These are phyloP conservation scores for Hiodon tergisus DNA, from an alignment of 2,113 vertebrate species.

Conservation along the genomic window DNA sequence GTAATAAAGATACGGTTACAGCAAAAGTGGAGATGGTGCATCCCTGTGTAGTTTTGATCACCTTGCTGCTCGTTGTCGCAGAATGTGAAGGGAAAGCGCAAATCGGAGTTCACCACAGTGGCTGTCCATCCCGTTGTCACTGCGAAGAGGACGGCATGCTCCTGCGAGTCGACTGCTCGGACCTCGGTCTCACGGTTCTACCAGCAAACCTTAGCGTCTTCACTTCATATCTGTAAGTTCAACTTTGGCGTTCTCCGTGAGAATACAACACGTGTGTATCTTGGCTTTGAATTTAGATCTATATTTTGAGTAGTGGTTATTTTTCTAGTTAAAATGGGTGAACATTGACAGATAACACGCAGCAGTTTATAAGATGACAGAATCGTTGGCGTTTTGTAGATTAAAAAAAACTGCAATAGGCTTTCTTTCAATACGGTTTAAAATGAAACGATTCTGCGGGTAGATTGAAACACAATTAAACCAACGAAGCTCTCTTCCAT, in stretches of 20 bases:
- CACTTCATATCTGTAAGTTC: slow-evolving; percentile 75
- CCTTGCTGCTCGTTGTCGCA: slow-evolving; percentile 16
- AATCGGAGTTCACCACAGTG: slow-evolving; percentile 28
- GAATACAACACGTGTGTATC: slow-evolving; percentile 21
- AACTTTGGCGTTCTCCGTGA: neutral
- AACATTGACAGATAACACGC: slow-evolving; percentile 12
- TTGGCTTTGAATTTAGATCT: neutral
- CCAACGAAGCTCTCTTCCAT: neutral
- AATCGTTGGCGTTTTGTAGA: neutral
- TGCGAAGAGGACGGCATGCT: slow-evolving; percentile 68
- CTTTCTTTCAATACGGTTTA: neutral
- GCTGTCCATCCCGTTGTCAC: slow-evolving; percentile 62
- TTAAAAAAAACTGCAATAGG: neutral
- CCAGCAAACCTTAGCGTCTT: slow-evolving; percentile 71
- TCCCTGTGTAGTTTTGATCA: neutral
- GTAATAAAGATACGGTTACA: neutral
- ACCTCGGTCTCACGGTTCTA: slow-evolving; percentile 63
- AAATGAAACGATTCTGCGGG: too few species aligned
- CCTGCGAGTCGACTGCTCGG: slow-evolving; percentile 69
- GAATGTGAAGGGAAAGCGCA: slow-evolving; percentile 14
- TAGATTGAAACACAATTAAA: too few species aligned
- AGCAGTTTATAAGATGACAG: neutral
- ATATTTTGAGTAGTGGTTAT: neutral
- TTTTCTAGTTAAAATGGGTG: slow-evolving; percentile 8
- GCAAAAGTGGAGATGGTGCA: slow-evolving; percentile 27